A percentile compares a stretch with the other conserved stretches of the same genome.
Evolutionary conservation across 1,140 invertebrate species (phyloP).

Genomic region (Drosophila kurseongensis): DNA sequence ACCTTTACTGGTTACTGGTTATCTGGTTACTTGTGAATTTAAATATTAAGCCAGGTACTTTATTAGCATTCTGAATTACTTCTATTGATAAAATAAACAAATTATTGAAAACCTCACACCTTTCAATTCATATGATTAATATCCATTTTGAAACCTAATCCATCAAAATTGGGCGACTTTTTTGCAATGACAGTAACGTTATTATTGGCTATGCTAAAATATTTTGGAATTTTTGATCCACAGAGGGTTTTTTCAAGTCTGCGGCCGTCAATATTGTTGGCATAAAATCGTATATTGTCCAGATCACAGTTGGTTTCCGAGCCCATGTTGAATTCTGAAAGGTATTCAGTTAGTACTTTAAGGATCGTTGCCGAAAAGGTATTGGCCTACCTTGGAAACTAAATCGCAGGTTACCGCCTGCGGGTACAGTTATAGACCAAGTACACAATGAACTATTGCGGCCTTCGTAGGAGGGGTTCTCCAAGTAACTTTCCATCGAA

Average conservation of each 20-base stretch:
- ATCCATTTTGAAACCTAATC: slow-evolving; percentile 86
- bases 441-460: slow-evolving; percentile 87
- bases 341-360: neutral
- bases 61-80: too few species aligned
- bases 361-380: neutral
- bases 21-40: too few species aligned
- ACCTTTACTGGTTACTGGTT: too few species aligned
- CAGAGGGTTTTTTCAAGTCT: slow-evolving; percentile 85
- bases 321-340: slow-evolving; percentile 88
- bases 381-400: slow-evolving; percentile 85
- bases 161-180: slow-evolving; percentile 88
- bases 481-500: slow-evolving; percentile 88
- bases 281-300: slow-evolving; percentile 87
- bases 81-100: too few species aligned
- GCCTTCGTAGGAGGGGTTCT: slow-evolving; percentile 90
- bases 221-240: slow-evolving; percentile 84
- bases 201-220: slow-evolving; percentile 85
- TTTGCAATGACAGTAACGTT: slow-evolving; percentile 87
- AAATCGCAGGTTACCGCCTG: slow-evolving; percentile 85
- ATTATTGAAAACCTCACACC: neutral
- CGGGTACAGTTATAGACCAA: slow-evolving; percentile 89
- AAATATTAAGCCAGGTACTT: too few species aligned
- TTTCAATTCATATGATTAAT: neutral
- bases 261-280: slow-evolving; percentile 52
- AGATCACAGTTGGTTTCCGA: slow-evolving; percentile 85